Evolutionary conservation across 2,888 invertebrate species (phyloP), one percentile per base, ranked within the genome.

Genomic region (Spilarctia lutea): DNA sequence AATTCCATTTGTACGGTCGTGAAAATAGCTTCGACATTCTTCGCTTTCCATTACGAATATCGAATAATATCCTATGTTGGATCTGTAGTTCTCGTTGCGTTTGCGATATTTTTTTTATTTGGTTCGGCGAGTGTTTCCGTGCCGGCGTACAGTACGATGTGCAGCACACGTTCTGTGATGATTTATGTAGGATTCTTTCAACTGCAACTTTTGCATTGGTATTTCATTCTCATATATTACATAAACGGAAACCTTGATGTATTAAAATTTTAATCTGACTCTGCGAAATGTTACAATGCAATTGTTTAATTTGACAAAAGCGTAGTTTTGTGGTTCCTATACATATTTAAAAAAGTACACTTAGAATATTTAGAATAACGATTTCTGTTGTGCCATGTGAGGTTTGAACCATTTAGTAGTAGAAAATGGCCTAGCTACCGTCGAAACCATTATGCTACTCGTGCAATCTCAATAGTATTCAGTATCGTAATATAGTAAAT

Each of bases 181-280:
- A 83, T 83, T 82, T 83, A 83, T 82, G 75, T 67, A 73, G 75
- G 74, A 77, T 70, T 77, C 80, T 83, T 83, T 83, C 71, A 84
- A 63, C 63, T 63, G 42, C 42, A 30, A 30, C 13, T 71, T 71
- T 42, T 63, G 24, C 4, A n/a, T 13, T 52, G n/a, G 35, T 69
- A 69, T 69, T 69, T 27, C 30, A 48, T 56, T 56, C n/a, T 35
- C 8, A 13, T 33, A 18, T 30, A 30, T 30, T 63, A 18, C 30
- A 18, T 63, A 30, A 63, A 30, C 30, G 30, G 63, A 18, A 63
- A 63, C 63, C 2, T 2, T 30, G 30, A 13, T 30, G 18, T 30
- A 63, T 30, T 8, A 18, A 63, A 63, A 30, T 63, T 6, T 18
- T 30, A 27, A 18, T 63, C 18, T 27, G 18, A 63, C 2, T 63